Conservation (phyloP, 2,888 invertebrate genomes). For the Piscicola geometra region DNA sequence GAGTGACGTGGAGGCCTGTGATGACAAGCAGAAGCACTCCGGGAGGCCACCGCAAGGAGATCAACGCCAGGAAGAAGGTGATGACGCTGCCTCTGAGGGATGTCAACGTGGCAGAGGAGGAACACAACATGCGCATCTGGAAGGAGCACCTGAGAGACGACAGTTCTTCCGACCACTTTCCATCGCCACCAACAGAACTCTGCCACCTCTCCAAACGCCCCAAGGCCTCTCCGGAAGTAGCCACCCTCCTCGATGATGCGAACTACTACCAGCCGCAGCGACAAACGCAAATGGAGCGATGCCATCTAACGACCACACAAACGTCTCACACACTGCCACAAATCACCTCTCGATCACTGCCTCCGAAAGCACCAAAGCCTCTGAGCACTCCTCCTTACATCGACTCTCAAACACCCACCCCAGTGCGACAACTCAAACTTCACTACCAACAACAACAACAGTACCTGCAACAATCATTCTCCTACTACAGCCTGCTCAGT, state of each 20-base stretch:
- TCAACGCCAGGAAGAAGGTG: background rate
- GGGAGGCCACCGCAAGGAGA: background rate
- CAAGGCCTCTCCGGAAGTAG: background rate
- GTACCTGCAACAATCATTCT: slow-evolving; percentile 1
- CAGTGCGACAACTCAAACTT: slow-evolving; percentile 19
- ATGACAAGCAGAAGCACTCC: background rate
- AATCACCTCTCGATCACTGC: slow-evolving; percentile 3
- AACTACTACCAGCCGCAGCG: background rate
- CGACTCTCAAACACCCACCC: slow-evolving; percentile 30
- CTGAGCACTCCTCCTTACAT: slow-evolving; percentile 21
- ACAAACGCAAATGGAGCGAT: slow-evolving; percentile 1
- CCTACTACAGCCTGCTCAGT: slow-evolving; percentile 16
- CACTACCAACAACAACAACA: slow-evolving; percentile 6
- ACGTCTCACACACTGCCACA: background rate
- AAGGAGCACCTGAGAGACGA: slow-evolving; percentile 5
- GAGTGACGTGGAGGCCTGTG: background rate
- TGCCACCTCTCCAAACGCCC: background rate
- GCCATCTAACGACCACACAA: too few relatives aligned
- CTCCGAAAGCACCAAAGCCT: background rate
- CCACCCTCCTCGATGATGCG: background rate
- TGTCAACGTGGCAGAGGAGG: background rate
- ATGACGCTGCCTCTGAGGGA: slow-evolving; percentile 14
- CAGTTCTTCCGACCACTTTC: background rate
- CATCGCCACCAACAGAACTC: too few relatives aligned
- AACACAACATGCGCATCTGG: background rate